These are phyloP conservation scores for Scopus umbretta DNA, from an alignment of 2,113 vertebrate genomes.

Conservation along the genomic window DNA sequence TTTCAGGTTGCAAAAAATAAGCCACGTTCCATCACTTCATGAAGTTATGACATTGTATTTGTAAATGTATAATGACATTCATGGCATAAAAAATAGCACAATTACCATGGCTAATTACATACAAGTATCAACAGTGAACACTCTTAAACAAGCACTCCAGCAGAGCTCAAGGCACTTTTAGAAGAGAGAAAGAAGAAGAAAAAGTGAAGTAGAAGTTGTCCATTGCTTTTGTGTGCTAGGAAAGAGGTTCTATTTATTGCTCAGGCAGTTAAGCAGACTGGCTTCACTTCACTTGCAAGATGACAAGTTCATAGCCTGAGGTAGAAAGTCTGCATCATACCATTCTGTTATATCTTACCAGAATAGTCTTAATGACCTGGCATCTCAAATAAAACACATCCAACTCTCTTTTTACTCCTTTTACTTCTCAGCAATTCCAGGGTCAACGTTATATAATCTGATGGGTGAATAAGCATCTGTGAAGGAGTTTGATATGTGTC, in stretches of 20 bases:
- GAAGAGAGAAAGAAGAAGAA: not conserved
- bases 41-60: not conserved
- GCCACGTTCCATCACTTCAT: not conserved
- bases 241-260: slow-evolving; percentile 26
- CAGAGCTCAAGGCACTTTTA: slow-evolving; percentile 5
- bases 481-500: slow-evolving; percentile 57
- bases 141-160: not conserved
- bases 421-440: slow-evolving; percentile 21
- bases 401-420: not conserved
- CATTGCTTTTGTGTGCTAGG: not conserved
- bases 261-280: not conserved
- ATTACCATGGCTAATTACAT: not conserved
- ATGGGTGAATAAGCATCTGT: slow-evolving; percentile 58
- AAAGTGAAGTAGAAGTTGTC: not conserved
- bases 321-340: slow-evolving; percentile 1
- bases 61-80: not conserved
- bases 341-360: not conserved
- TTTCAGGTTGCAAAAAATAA: not conserved
- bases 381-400: slow-evolving; percentile 2
- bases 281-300: not conserved
- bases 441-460: slow-evolving; percentile 20
- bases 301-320: slow-evolving; percentile 42
- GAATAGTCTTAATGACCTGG: slow-evolving; percentile 34
- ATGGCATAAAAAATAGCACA: not conserved
- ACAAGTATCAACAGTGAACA: not conserved